Conservation (phyloP, 1,140 invertebrate genomes). For the Alviniconcha marisindica region DNA sequence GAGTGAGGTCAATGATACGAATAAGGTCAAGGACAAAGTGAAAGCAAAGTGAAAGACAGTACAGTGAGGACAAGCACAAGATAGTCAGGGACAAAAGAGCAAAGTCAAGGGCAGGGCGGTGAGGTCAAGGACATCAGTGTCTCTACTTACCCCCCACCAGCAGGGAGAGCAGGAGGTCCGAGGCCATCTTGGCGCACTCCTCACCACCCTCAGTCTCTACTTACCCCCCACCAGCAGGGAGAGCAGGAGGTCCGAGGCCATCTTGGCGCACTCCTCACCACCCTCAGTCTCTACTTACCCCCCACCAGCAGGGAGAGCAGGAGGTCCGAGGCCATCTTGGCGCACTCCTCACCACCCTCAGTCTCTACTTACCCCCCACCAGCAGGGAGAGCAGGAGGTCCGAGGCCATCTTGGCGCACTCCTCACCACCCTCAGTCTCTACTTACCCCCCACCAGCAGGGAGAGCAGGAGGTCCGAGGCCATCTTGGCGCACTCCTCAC, state of each 20-base stretch:
- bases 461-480: conserved; percentile 90
- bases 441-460: conserved; percentile 87
- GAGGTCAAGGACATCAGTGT: too few species aligned
- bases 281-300: conserved; percentile 81
- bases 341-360: neutral
- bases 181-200: conserved; percentile 87
- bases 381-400: neutral
- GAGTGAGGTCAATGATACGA: too few species aligned
- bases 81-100: too few species aligned
- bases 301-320: neutral
- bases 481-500: conserved; percentile 85
- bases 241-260: conserved; percentile 90
- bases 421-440: neutral
- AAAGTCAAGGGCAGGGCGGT: too few species aligned
- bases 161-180: conserved; percentile 89
- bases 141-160: conserved; percentile 88
- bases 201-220: conserved; percentile 79
- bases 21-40: too few species aligned
- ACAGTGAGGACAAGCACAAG: too few species aligned
- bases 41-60: too few species aligned
- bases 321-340: neutral
- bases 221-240: conserved; percentile 90
- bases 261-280: conserved; percentile 83
- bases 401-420: neutral
- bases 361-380: too few species aligned